phyloP scores from a whole-genome alignment of 2,888 invertebrate genomes.

The Pyrocoelia pectoralis region DNA sequence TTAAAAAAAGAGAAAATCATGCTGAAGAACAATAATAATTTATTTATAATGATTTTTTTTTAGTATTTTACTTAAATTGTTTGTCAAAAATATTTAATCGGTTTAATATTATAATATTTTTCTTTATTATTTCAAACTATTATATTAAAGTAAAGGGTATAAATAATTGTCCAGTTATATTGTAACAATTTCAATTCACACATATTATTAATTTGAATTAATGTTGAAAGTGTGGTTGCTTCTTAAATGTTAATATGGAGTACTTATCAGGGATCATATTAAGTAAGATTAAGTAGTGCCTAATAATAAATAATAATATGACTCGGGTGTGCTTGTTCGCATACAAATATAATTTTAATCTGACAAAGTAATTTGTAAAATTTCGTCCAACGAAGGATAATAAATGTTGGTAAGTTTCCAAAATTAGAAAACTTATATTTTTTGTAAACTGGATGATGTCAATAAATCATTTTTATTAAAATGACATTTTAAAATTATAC shows the following conservation, averaged over 20 bases:
- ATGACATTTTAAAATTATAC: background rate
- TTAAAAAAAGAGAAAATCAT: background rate
- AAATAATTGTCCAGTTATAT: too few species aligned
- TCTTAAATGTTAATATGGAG: background rate
- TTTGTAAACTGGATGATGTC: background rate
- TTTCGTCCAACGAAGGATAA: conserved; percentile 3
- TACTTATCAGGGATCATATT: conserved; percentile 7
- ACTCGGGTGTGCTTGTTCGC: background rate
- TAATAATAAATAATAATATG: conserved; percentile 1
- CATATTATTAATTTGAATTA: too few species aligned
- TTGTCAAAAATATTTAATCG: too few species aligned
- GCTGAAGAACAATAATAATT: too few species aligned
- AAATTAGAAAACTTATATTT: conserved; percentile 1
- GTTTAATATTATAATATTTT: too few species aligned
- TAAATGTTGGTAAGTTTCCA: background rate
- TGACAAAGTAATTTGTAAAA: background rate
- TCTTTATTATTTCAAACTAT: too few species aligned
- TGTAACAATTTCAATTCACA: too few species aligned
- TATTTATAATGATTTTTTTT: too few species aligned
- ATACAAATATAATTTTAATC: background rate
- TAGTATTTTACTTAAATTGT: too few species aligned
- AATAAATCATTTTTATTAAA: conserved; percentile 3
- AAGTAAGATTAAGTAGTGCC: conserved; percentile 9
- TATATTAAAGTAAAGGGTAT: too few species aligned
- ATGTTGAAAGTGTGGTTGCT: background rate